Evolutionary conservation across 2,113 vertebrate genomes (phyloP).

Genomic region (Channa maculata): DNA sequence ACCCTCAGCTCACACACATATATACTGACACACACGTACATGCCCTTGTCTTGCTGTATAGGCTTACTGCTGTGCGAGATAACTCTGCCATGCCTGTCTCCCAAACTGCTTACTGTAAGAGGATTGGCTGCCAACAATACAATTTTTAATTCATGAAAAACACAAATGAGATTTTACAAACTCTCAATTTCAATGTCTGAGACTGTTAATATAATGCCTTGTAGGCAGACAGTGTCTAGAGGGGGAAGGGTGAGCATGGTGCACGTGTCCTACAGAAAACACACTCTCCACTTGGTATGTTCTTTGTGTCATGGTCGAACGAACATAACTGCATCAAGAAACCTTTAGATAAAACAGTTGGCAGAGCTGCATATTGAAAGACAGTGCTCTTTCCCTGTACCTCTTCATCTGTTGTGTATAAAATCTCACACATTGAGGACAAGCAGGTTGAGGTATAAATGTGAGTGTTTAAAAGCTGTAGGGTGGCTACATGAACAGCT

Average conservation of each 20-base stretch:
- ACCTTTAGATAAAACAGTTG: conserved; percentile 23
- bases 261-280: conserved; percentile 55
- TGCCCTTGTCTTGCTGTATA: conserved; percentile 28
- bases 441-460: conserved; percentile 21
- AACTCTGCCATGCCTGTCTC: conserved; percentile 76
- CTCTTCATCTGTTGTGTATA: conserved; percentile 9
- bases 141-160: conserved; percentile 84
- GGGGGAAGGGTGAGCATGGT: conserved; percentile 21
- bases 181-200: conserved; percentile 74
- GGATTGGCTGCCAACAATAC: conserved; percentile 83
- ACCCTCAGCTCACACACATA: conserved; percentile 37
- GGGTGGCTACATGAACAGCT: conserved; percentile 30
- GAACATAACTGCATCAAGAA: conserved; percentile 34
- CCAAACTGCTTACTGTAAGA: conserved; percentile 84
- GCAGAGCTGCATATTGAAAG: conserved; percentile 27
- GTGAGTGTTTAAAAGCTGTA: conserved; percentile 26
- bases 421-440: conserved; percentile 23
- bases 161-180: conserved; percentile 82
- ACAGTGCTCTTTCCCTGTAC: not conserved
- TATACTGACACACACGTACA: conserved; percentile 1
- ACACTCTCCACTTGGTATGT: conserved; percentile 34
- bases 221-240: conserved; percentile 50
- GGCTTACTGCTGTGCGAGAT: conserved; percentile 65
- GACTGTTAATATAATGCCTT: conserved; percentile 73
- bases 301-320: conserved; percentile 55